phyloP scores from a whole-genome alignment of 2,888 invertebrate species.

The Stictocephala bisonia region DNA sequence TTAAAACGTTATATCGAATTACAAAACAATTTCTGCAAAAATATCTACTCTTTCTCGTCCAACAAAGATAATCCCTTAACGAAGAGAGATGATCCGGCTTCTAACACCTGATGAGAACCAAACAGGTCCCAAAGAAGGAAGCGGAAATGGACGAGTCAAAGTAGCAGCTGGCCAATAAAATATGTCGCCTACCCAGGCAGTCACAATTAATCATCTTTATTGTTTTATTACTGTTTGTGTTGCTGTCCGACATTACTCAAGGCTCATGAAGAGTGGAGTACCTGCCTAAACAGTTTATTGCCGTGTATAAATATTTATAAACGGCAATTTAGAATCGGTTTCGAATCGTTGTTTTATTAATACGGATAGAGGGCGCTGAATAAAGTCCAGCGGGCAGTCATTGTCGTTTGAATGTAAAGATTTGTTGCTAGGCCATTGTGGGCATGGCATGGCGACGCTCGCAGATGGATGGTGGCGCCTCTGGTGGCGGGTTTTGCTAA shows the following conservation, averaged over 20 bases:
- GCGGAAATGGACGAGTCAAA: slow-evolving; percentile 31
- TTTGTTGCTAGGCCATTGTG: slow-evolving; percentile 44
- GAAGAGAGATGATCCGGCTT: no score
- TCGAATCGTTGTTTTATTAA: slow-evolving; percentile 42
- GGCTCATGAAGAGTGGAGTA: no score
- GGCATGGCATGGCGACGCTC: slow-evolving; percentile 29
- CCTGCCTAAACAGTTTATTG: slow-evolving; percentile 31
- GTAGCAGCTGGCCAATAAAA: slow-evolving; percentile 32
- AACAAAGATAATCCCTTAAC: no score
- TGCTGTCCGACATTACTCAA: neutral
- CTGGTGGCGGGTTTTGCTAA: slow-evolving; percentile 40
- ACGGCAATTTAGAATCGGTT: slow-evolving; percentile 43
- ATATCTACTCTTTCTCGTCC: no score
- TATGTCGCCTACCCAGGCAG: slow-evolving; percentile 2
- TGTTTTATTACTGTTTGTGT: slow-evolving; percentile 33
- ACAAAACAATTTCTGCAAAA: no score
- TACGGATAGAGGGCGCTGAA: slow-evolving; percentile 20
- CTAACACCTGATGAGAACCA: no score
- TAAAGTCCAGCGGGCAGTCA: slow-evolving; percentile 12
- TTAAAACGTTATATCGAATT: no score
- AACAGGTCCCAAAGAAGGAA: slow-evolving; percentile 36
- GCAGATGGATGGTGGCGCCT: slow-evolving; percentile 49
- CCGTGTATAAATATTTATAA: slow-evolving; percentile 43
- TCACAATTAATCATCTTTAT: slow-evolving; percentile 27
- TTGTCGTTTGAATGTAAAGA: slow-evolving; percentile 43